Evolutionary conservation across 2,888 invertebrate species (phyloP).

Genomic region (Watsonalla binaria): DNA sequence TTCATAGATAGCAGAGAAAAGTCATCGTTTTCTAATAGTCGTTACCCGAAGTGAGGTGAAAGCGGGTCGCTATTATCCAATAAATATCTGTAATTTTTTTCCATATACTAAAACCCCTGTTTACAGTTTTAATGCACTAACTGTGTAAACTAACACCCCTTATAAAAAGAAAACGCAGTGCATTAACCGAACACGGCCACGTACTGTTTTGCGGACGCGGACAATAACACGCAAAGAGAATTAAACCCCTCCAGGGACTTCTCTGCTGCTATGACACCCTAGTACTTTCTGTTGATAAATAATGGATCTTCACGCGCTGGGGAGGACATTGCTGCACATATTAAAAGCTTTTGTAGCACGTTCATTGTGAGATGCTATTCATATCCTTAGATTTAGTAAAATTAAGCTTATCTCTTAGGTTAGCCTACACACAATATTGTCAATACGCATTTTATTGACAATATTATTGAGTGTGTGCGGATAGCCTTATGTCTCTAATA

Average conservation of each 20-base stretch:
- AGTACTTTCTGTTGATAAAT: constrained; percentile 22
- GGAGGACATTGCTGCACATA: background rate
- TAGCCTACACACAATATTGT: no score
- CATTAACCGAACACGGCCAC: background rate
- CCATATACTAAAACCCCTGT: no score
- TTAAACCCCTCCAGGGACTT: constrained; percentile 39
- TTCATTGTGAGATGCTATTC: background rate
- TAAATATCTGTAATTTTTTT: no score
- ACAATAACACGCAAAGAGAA: constrained; percentile 45
- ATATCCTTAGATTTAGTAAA: no score
- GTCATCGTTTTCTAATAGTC: no score
- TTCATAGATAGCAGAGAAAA: no score
- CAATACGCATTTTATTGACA: no score
- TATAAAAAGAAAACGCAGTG: background rate
- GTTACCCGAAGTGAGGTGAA: no score
- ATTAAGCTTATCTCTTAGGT: no score
- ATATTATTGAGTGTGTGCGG: no score
- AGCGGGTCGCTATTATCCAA: no score
- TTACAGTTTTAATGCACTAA: background rate
- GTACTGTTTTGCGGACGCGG: constrained; percentile 6
- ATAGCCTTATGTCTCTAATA: no score
- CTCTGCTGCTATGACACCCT: constrained; percentile 21
- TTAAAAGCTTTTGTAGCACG: background rate
- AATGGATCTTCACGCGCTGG: constrained; percentile 1
- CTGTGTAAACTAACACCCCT: background rate